A percentile compares a stretch with the other conserved stretches of the same genome.
Conservation (phyloP, 2,888 invertebrate genomes). For the Peribatodes rhomboidaria region DNA sequence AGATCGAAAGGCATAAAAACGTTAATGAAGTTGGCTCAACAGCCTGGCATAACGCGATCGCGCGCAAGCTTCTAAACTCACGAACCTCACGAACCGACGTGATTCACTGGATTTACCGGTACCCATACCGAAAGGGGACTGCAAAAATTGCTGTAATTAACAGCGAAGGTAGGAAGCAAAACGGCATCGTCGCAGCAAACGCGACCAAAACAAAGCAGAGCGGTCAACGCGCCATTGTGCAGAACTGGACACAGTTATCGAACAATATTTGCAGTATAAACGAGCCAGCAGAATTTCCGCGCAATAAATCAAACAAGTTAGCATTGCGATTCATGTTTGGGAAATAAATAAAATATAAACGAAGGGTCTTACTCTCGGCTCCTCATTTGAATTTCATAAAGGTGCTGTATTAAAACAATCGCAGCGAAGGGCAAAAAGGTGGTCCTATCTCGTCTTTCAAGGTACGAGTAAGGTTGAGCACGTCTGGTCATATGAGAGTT, state of each 20-base stretch:
- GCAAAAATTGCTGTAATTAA: constrained; percentile 67
- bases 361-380: constrained; percentile 52
- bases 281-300: constrained; percentile 58
- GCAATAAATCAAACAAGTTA: constrained; percentile 75
- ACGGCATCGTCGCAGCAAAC: constrained; percentile 60
- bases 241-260: constrained; percentile 58
- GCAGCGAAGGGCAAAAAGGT: constrained; percentile 48
- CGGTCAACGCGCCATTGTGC: constrained; percentile 58
- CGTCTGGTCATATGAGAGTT: neutral
- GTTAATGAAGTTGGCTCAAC: constrained; percentile 52
- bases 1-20: constrained; percentile 53
- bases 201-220: constrained; percentile 70
- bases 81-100: constrained; percentile 43
- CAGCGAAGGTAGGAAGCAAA: constrained; percentile 62
- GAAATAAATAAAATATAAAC: constrained; percentile 68
- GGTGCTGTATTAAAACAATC: constrained; percentile 71
- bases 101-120: constrained; percentile 62
- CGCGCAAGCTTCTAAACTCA: constrained; percentile 37
- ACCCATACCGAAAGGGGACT: constrained; percentile 51
- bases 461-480: neutral
- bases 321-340: constrained; percentile 70
- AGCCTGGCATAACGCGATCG: constrained; percentile 35
- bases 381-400: constrained; percentile 77
- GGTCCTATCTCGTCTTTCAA: neutral
- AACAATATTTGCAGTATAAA: constrained; percentile 73